phyloP scores from a whole-genome alignment of 1,140 invertebrate species.

The Brachionus koreanus region DNA sequence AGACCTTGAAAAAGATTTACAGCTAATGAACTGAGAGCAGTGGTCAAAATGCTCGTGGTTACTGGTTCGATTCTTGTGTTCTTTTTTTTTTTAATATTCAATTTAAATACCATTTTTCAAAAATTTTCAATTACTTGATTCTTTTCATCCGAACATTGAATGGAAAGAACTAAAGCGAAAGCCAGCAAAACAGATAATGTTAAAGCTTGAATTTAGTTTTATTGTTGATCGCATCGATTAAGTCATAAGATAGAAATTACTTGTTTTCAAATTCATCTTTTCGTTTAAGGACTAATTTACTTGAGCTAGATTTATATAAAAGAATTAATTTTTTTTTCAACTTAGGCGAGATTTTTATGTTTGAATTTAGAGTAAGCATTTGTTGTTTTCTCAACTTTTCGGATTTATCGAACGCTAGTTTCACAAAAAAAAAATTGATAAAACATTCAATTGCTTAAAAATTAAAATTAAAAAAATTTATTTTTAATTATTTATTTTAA shows the following conservation, averaged over 20 bases:
- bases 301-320: slow-evolving; percentile 5
- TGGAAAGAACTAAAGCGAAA: background rate
- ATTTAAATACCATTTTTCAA: background rate
- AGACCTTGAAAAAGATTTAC: slow-evolving; percentile 34
- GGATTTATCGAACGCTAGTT: slow-evolving; percentile 6
- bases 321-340: background rate
- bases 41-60: slow-evolving; percentile 7
- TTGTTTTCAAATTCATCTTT: slow-evolving; percentile 21
- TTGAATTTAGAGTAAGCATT: background rate
- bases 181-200: background rate
- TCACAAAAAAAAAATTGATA: background rate
- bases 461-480: no score
- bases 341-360: background rate
- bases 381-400: background rate
- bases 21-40: background rate
- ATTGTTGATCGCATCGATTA: background rate
- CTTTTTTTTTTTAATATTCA: background rate
- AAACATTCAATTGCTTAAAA: background rate
- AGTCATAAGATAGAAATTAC: background rate
- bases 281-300: background rate
- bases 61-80: slow-evolving; percentile 24
- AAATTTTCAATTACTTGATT: background rate
- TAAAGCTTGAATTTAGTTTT: background rate
- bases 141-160: background rate
- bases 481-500: no score